Evolutionary conservation across 1,140 invertebrate species (phyloP).

Genomic region (Drosophila sproati): DNA sequence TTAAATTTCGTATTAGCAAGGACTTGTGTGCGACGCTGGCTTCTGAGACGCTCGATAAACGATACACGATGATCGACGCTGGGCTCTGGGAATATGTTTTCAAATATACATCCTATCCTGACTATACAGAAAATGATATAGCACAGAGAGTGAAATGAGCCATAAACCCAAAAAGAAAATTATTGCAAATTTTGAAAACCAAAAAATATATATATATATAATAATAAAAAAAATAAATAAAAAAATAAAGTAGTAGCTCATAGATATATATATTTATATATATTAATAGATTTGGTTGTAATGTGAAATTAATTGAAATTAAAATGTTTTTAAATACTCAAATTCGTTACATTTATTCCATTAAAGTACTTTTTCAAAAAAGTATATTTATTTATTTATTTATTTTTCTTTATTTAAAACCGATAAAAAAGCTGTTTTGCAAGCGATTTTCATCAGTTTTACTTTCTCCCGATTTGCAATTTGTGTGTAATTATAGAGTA

Average conservation of each 20-base stretch:
- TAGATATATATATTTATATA: constrained; percentile 27
- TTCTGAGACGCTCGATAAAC: constrained; percentile 3
- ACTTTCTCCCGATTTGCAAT: constrained; percentile 11
- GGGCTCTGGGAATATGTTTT: constrained; percentile 52
- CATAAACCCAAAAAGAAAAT: constrained; percentile 22
- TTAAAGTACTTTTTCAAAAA: constrained; percentile 8
- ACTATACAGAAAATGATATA: constrained; percentile 39
- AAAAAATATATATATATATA: background rate
- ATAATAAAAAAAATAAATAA: background rate
- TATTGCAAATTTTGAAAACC: constrained; percentile 24
- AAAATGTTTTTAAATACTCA: constrained; percentile 6
- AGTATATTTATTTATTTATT: constrained; percentile 6
- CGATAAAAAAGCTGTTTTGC: background rate
- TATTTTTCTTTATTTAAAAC: constrained; percentile 1
- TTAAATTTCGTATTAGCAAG: constrained; percentile 1
- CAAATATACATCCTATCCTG: background rate
- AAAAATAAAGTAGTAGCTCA: constrained; percentile 5
- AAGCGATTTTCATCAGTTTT: constrained; percentile 1
- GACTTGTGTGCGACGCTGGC: constrained; percentile 47
- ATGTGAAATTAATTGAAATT: background rate
- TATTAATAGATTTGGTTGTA: too few species aligned
- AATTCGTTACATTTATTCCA: constrained; percentile 28
- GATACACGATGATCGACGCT: constrained; percentile 47
- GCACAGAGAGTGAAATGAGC: constrained; percentile 27
- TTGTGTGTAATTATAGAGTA: constrained; percentile 23